Base-by-base conservation (phyloP, 2,113 vertebrate species). In the Pygoscelis adeliae region DNA sequence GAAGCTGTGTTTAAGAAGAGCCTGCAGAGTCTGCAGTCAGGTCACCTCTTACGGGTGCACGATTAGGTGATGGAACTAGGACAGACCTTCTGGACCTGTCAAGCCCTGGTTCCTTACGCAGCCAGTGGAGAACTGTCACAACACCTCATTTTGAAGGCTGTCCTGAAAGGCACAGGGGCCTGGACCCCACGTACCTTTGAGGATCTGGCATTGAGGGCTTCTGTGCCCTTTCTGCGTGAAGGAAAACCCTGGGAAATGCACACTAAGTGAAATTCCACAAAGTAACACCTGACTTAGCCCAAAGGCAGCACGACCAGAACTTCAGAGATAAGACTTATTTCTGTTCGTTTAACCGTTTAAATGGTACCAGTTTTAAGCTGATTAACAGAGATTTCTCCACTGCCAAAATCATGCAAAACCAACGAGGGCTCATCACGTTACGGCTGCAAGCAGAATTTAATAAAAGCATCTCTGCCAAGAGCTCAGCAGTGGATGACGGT, bases 341-440 rank as follows among this genome's bases (percentile, higher is more conserved):
- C 55, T 81, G 18, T 63, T 67, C 3, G 0, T 66, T 82, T 42
- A 69, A 81, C 5, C 0, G 3, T 67, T 67, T 38, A 63, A 87
- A 65, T 30, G 21, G 27, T 29, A 50, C 36, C 44, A 25, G 40
- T 25, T 81, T 84, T 74, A 74, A 66, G 49, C 14, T 81, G 53
- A 76, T 53, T 80, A 90, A 89, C 25, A 11, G 32, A 58, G 52
- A 78, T 42, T 79, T 78, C 71, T 72, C n/a, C 77, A 44, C 26
- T 70, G 30, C 19, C 80, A 47, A 26, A 84, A 52, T 44, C 1
- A 36, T 17, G 15, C 32, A 50, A 50, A 94, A 87, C 5, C 1
- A 87, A 9, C 0, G 1, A 58, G 42, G 19, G 32, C 44, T 88
- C 59, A 20, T 65, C 49, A 36, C 0, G 0, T 65, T 36, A 49